Percentiles rank a stretch among this genome's conserved stretches.
phyloP scores from a whole-genome alignment of 2,888 invertebrate species.

The Buathra laborator region DNA sequence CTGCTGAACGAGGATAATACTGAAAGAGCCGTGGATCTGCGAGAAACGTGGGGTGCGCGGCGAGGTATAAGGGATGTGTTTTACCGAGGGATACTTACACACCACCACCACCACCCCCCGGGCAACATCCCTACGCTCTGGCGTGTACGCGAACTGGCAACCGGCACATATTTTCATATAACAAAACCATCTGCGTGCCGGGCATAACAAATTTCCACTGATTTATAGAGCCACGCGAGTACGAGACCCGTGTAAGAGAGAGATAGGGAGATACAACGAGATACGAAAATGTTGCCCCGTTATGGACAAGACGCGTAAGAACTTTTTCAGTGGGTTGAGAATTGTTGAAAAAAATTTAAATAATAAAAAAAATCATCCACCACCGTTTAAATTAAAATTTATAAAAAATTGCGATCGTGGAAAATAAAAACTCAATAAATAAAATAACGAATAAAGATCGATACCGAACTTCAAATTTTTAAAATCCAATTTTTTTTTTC shows the following conservation, averaged over 20 bases:
- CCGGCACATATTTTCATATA: constrained; percentile 85
- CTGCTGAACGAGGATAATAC: constrained; percentile 73
- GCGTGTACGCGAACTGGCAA: constrained; percentile 61
- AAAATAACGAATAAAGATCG: constrained; percentile 6
- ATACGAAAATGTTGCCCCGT: constrained; percentile 55
- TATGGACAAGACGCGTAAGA: constrained; percentile 51
- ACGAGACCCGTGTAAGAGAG: constrained; percentile 66
- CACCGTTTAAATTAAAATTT: too few species aligned
- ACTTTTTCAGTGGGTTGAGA: constrained; percentile 40
- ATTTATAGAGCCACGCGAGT: constrained; percentile 82
- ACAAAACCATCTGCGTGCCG: constrained; percentile 86
- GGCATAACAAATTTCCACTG: constrained; percentile 85
- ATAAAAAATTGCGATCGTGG: too few species aligned
- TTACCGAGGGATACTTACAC: constrained; percentile 84
- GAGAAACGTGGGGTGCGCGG: constrained; percentile 71
- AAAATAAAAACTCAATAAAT: background rate
- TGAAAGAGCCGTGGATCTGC: constrained; percentile 74
- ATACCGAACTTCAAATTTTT: too few species aligned
- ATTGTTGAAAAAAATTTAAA: constrained; percentile 48
- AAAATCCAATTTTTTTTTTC: too few species aligned
- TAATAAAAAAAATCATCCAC: constrained; percentile 18
- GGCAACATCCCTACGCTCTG: constrained; percentile 61
- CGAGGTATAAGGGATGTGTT: constrained; percentile 84
- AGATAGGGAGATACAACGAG: constrained; percentile 62
- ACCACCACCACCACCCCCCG: constrained; percentile 78